Evolutionary conservation across 1,140 invertebrate genomes (phyloP).

Genomic region (Scaptomyza pallida): DNA sequence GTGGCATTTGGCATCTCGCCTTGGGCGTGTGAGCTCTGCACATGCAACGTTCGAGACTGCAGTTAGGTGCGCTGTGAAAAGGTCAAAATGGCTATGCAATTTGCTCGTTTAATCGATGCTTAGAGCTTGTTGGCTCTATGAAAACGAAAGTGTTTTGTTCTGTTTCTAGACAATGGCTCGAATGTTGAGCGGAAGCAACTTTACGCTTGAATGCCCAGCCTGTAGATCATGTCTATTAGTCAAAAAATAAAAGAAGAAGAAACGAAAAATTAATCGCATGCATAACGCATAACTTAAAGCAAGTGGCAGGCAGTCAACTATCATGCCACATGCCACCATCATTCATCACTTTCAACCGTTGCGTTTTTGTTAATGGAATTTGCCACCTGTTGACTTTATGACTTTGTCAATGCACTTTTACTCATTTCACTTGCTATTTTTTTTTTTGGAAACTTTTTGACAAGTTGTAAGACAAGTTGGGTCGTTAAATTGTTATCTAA

Average conservation of each 20-base stretch:
- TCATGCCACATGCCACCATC: neutral
- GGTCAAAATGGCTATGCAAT: conserved; percentile 52
- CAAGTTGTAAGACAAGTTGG: conserved; percentile 27
- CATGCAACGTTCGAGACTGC: neutral
- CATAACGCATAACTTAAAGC: conserved; percentile 39
- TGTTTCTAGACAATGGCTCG: conserved; percentile 36
- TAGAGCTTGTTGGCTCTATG: conserved; percentile 23
- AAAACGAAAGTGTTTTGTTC: conserved; percentile 63
- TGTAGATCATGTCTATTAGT: conserved; percentile 26
- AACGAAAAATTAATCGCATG: conserved; percentile 32
- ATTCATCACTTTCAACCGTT: conserved; percentile 7
- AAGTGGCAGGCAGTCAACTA: conserved; percentile 1
- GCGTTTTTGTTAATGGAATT: conserved; percentile 8
- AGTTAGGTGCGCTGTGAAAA: conserved; percentile 50
- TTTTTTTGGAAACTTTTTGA: conserved; percentile 20
- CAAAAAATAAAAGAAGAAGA: neutral
- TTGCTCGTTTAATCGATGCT: conserved; percentile 40
- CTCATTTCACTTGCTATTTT: conserved; percentile 10
- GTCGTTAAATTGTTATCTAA: conserved; percentile 50
- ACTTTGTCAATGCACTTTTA: conserved; percentile 26
- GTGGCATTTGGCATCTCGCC: conserved; percentile 56
- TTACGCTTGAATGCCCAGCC: conserved; percentile 58
- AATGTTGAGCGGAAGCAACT: conserved; percentile 26
- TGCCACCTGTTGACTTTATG: neutral
- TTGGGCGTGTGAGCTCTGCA: conserved; percentile 59